These are phyloP conservation scores for Diplogasteroides magnus DNA, from an alignment of 1,140 invertebrate genomes.

Conservation along the genomic window DNA sequence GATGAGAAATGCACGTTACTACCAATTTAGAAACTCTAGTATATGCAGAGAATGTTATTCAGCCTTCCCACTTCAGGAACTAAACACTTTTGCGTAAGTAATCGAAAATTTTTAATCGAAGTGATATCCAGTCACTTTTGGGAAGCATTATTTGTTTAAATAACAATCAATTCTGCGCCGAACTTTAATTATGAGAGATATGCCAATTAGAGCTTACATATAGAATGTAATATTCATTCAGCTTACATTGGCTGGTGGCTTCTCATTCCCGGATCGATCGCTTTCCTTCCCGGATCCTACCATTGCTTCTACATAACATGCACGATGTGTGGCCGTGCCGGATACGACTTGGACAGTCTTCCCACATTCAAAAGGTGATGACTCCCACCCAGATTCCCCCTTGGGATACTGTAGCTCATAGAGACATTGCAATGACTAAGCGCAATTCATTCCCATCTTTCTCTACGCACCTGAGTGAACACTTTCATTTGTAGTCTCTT, in stretches of 20 bases:
- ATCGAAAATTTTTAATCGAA: too few relatives aligned
- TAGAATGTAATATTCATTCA: not conserved
- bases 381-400: too few relatives aligned
- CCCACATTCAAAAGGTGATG: not conserved
- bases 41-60: not conserved
- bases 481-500: too few relatives aligned
- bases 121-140: too few relatives aligned
- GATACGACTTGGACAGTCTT: not conserved
- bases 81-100: too few relatives aligned
- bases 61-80: too few relatives aligned
- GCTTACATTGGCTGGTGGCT: not conserved
- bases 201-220: not conserved
- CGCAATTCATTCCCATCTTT: too few relatives aligned
- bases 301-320: not conserved
- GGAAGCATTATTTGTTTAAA: not conserved
- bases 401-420: too few relatives aligned
- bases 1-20: too few relatives aligned
- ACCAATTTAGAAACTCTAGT: too few relatives aligned
- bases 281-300: constrained; percentile 18
- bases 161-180: not conserved
- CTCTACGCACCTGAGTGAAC: too few relatives aligned
- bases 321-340: not conserved
- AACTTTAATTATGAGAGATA: not conserved
- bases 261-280: constrained; percentile 4
- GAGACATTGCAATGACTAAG: too few relatives aligned